Evolutionary conservation across 2,888 invertebrate genomes (phyloP).

Genomic region (Drosophila ochracea): DNA sequence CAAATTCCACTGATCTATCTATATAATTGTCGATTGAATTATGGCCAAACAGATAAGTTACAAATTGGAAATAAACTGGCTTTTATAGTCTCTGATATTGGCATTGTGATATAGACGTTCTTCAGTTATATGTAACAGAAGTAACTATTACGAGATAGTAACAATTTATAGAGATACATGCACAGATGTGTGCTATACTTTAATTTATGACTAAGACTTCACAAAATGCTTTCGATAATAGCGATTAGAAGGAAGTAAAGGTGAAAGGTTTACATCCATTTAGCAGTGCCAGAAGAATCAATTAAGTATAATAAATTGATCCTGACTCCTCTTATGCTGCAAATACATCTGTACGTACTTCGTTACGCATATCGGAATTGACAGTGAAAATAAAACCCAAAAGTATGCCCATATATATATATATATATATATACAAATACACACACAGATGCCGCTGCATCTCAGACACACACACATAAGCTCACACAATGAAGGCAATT

Average conservation of each 20-base stretch:
- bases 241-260: not conserved
- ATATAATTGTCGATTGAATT: not conserved
- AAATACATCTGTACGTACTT: conserved; percentile 45
- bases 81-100: not conserved
- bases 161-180: not conserved
- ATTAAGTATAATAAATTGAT: conserved; percentile 65
- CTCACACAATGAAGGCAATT: conserved; percentile 76
- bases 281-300: conserved; percentile 48
- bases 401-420: conserved; percentile 17
- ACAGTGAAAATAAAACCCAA: conserved; percentile 70
- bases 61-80: not conserved
- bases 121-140: not conserved
- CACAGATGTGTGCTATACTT: not conserved
- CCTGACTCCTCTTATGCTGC: not conserved
- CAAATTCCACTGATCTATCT: not conserved
- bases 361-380: conserved; percentile 68
- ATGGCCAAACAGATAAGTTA: not conserved
- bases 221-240: not conserved
- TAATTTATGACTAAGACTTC: too few species aligned
- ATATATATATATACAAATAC: conserved; percentile 13
- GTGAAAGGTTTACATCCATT: conserved; percentile 44
- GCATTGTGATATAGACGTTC: not conserved
- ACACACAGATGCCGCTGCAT: conserved; percentile 10
- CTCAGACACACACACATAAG: conserved; percentile 4
- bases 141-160: not conserved